phyloP scores from a whole-genome alignment of 2,888 invertebrate species.

The Drosophila pullipes region DNA sequence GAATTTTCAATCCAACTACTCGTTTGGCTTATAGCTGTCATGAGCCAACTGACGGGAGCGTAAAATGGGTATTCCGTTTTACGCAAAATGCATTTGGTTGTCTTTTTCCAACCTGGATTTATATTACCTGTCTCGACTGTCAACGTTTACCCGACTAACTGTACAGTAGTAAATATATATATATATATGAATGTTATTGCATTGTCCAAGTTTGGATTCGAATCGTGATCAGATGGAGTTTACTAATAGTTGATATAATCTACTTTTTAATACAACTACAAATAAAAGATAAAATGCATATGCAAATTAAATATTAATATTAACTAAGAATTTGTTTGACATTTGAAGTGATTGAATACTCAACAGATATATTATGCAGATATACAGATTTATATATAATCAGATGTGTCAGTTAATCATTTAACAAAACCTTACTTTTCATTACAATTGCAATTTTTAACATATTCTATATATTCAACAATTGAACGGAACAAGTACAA shows the following conservation, averaged over 20 bases:
- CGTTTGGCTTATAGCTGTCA: constrained; percentile 16
- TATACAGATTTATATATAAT: not conserved
- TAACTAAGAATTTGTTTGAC: not conserved
- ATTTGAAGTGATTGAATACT: not conserved
- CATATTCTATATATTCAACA: too few relatives aligned
- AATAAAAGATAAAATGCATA: too few relatives aligned
- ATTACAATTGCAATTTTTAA: not conserved
- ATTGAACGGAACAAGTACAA: not conserved
- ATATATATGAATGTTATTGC: not conserved
- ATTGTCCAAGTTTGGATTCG: not conserved
- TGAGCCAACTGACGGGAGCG: constrained; percentile 14
- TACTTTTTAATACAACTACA: not conserved
- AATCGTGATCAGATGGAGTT: not conserved
- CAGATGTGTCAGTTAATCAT: not conserved
- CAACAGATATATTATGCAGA: not conserved
- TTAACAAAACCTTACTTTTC: not conserved
- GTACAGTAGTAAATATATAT: not conserved
- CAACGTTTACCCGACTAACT: not conserved
- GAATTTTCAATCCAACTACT: not conserved
- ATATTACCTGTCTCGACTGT: constrained; percentile 22
- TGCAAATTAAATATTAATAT: not conserved
- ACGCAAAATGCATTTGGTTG: not conserved
- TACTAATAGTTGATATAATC: not conserved
- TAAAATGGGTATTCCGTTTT: constrained; percentile 12
- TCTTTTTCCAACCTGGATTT: not conserved